phyloP scores from a whole-genome alignment of 1,140 invertebrate genomes.

The Galendromus occidentalis region DNA sequence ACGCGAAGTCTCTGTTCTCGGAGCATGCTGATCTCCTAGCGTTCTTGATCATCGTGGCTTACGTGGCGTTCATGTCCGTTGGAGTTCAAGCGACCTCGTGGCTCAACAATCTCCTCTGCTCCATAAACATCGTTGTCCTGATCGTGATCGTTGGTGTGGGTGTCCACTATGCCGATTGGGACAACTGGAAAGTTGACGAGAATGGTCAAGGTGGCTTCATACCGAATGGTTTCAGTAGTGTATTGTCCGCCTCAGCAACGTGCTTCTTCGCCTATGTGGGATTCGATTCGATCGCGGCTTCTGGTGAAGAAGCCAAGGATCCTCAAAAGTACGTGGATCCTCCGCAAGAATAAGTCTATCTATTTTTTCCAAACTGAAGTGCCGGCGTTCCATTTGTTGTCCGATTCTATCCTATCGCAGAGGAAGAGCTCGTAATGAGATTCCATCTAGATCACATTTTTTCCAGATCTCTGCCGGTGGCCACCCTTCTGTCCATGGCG shows the following conservation, averaged over 20 bases:
- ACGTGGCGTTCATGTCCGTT: slow-evolving; percentile 33
- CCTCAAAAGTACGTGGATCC: slow-evolving; percentile 28
- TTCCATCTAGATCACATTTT: too few species aligned
- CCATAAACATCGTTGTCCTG: slow-evolving; percentile 33
- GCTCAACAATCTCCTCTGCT: slow-evolving; percentile 56
- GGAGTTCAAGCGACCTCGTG: slow-evolving; percentile 70
- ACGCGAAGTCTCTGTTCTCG: slow-evolving; percentile 36
- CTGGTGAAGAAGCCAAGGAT: slow-evolving; percentile 63
- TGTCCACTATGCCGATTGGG: slow-evolving; percentile 51
- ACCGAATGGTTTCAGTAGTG: slow-evolving; percentile 52
- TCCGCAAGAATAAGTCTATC: too few species aligned
- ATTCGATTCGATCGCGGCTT: slow-evolving; percentile 60
- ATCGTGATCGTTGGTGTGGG: slow-evolving; percentile 46
- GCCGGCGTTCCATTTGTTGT: too few species aligned
- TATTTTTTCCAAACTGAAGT: too few species aligned
- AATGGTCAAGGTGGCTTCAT: slow-evolving; percentile 43
- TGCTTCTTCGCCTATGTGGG: slow-evolving; percentile 77
- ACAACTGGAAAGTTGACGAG: slow-evolving; percentile 47
- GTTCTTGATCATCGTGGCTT: slow-evolving; percentile 21
- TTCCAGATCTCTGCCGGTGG: slow-evolving; percentile 52
- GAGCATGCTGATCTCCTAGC: slow-evolving; percentile 24
- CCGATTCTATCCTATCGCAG: too few species aligned
- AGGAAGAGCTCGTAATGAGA: too few species aligned
- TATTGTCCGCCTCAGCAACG: slow-evolving; percentile 47
- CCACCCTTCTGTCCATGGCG: slow-evolving; percentile 50